Evolutionary conservation across 2,797 vertebrate species (phyloP), one percentile per base, ranked within the genome.

Genomic region (Xenops minutus): DNA sequence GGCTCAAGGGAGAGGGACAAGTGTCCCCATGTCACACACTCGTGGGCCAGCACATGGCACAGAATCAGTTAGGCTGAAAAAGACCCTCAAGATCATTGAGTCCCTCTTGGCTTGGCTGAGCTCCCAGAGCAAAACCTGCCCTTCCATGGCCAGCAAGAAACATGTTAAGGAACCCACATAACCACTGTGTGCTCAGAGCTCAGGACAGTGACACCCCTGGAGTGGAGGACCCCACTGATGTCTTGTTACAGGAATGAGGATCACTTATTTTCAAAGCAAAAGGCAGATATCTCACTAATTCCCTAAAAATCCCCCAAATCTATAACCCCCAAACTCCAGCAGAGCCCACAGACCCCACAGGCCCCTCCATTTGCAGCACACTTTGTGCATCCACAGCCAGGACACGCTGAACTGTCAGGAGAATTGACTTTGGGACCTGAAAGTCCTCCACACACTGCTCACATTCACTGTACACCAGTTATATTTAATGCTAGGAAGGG

Each of bases 401-500:
- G 44, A 74, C 48, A 20, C 0, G 6, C 27, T 62, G 61, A 83
- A 23, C 61, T 12, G 9, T 26, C 39, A 39, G 0, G 3, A 88
- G 58, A 44, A 7, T 15, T 59, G 77, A 82, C 88, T 90, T 87
- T 90, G 88, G 80, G 29, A 49, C 29, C 43, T 63, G 34, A n/a
- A 74, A 94, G 90, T 87, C 83, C 74, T 91, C 83, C 59, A 71
- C 62, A 76, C n/a, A 49, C 78, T 1, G 0, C 68, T 89, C 69
- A 41, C 54, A 54, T 78, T 82, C 56, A 13, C 75, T 55, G 3
- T 22, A 24, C n/a, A 54, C 46, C 37, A 5, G 21, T 16, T 54
- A 6, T 8, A 51, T 89, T 89, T 83, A 93, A 92, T 90, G 74
- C 81, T 58, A 41, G 81, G 81, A 86, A 82, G 37, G 36, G 11